Base-by-base conservation (phyloP, 2,113 vertebrate genomes). In the Psittacula cyanocephala region DNA sequence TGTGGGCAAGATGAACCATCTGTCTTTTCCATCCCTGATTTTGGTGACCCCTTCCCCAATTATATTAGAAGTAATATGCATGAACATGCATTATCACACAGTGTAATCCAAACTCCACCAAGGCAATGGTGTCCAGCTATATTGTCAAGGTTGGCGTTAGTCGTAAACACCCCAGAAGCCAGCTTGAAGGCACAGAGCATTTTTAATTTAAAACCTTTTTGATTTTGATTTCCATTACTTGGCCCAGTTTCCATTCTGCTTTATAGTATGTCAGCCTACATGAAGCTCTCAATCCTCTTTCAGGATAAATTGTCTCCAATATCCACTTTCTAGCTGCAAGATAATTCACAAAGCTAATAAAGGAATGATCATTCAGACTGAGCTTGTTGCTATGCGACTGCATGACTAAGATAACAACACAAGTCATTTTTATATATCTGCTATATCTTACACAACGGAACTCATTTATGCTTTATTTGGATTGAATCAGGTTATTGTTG, bases 331-430 rank as follows among this genome's bases (percentile, higher is more conserved):
- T 81, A 87, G 74, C n/a, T 29, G 20, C 90, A 78, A 79, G 33
- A 64, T 92, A 96, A 93, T 93, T 93, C 81, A 88, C 81, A 85
- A 70, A 96, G 89, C 86, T 95, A 71, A 96, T 95, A 95, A 93
- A 88, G 63, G 86, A 93, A 65, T 76, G 50, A 95, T 96, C 17
- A 31, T 79, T 97, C 89, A 75, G 76, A 81, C 72, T 92, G 91
- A 95, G 94, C 86, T 96, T 95, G 96, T 97, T 98, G 97, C 97
- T 98, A 96, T 95, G 98, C 78, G 22, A 96, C 97, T 9, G 11
- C 33, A 68, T 94, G 96, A 83, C 91, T 71, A 91, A 96, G 96
- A 97, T 96, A 98, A 96, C 75, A 89, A 70, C 63, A 28, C 39
- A 91, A 97, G 60, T 93, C 35, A 95, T 83, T 86, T 93, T 91